phyloP scores from a whole-genome alignment of 2,888 invertebrate species.

The Oxyscelio sp. region DNA sequence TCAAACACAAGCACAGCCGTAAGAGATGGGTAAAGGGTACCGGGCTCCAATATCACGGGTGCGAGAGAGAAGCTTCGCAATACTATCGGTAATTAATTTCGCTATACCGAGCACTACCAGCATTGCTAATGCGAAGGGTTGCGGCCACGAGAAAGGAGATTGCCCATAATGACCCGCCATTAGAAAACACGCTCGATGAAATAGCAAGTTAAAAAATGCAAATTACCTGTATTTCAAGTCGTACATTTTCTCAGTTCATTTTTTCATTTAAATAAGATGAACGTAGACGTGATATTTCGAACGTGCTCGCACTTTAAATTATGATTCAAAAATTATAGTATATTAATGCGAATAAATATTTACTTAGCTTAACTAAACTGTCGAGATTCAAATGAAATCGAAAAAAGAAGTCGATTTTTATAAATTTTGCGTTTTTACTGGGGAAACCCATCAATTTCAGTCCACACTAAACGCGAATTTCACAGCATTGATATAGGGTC shows the following conservation, averaged over 20 bases:
- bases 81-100: slow-evolving; percentile 88
- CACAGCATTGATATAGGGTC: slow-evolving; percentile 79
- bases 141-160: slow-evolving; percentile 75
- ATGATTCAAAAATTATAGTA: no score
- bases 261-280: slow-evolving; percentile 22
- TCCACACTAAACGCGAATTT: slow-evolving; percentile 74
- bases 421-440: no score
- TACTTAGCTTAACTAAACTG: no score
- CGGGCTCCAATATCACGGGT: slow-evolving; percentile 8
- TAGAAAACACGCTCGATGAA: slow-evolving; percentile 78
- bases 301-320: no score
- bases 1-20: slow-evolving; percentile 77
- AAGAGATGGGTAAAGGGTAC: slow-evolving; percentile 48
- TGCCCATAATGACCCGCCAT: slow-evolving; percentile 81
- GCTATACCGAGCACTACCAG: slow-evolving; percentile 79
- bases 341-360: no score
- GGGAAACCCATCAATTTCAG: slow-evolving; percentile 83
- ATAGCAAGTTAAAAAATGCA: slow-evolving; percentile 63
- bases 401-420: no score
- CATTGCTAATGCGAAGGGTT: slow-evolving; percentile 84
- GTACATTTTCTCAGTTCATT: slow-evolving; percentile 20
- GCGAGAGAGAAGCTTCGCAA: slow-evolving; percentile 74
- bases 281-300: background rate
- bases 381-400: no score
- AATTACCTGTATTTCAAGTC: slow-evolving; percentile 48